phyloP scores from a whole-genome alignment of 2,113 vertebrate species.

The Thymallus thymallus region DNA sequence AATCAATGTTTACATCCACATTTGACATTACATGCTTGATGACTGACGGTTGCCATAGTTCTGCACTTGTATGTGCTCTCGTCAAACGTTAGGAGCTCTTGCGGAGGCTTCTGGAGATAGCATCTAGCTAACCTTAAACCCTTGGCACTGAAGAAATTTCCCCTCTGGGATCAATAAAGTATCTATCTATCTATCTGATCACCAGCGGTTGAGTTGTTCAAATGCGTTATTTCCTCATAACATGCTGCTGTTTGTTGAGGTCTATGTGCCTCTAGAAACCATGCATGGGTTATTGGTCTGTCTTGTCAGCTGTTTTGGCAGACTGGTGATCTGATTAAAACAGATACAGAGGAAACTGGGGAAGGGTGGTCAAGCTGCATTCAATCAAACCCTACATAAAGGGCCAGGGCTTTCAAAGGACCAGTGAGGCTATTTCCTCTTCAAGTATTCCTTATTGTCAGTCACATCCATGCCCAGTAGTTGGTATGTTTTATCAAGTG shows the following conservation, averaged over 20 bases:
- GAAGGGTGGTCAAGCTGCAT: conserved; percentile 12
- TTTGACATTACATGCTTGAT: conserved; percentile 3
- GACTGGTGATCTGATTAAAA: conserved; percentile 9
- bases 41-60: conserved; percentile 9
- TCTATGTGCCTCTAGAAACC: background rate
- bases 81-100: background rate
- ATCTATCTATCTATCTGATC: no score
- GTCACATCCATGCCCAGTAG: no score
- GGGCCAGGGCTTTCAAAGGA: conserved; percentile 46
- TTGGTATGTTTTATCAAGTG: conserved; percentile 9
- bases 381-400: conserved; percentile 31
- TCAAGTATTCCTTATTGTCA: no score
- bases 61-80: background rate
- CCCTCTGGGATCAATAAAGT: no score
- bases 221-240: background rate
- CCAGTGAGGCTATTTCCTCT: conserved; percentile 48
- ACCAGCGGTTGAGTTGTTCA: background rate
- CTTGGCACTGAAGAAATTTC: no score
- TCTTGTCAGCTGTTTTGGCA: conserved; percentile 53
- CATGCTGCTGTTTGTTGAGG: background rate
- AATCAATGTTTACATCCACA: conserved; percentile 35
- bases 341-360: conserved; percentile 10
- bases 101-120: background rate
- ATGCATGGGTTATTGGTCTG: conserved; percentile 1
- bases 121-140: no score